Evolutionary conservation across 2,797 vertebrate genomes (phyloP), one percentile per base, ranked within the genome.

Genomic region (Melanotaenia trifasciata): DNA sequence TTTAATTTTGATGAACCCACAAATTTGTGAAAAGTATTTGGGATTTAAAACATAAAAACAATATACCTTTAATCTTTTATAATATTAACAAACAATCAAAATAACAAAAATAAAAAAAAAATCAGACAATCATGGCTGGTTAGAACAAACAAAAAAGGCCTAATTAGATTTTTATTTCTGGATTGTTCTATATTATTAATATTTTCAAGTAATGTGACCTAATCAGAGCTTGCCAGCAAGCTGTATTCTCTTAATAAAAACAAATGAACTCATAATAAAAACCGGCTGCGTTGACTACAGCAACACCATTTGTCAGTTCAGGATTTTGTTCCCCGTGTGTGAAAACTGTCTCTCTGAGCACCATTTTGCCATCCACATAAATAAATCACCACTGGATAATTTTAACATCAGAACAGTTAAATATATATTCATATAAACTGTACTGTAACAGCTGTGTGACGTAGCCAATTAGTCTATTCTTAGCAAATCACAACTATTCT

Each of bases 151-250:
- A 5, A 40, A 40, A 40, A 40, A 14, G 35, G 45, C 43, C 71
- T 13, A 63, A 66, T 64, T 51, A 30, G 1, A 32, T 56, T 26
- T 70, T 61, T 43, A 40, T 40, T 4, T 51, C 24, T 22, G 32
- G 51, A 30, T 58, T 57, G 59, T 45, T 62, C 40, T 67, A 51
- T 38, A 58, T 57, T 54, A 9, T 28, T 56, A 71, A 45, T 59
- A 43, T 64, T 72, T 76, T 60, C 54, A 65, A 43, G 67, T 28
- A 38, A 69, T 32, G 14, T 38, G 61, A 71, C 59, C 64, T 40
- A 38, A 73, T 72, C 28, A 33, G 70, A 91, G 87, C 90, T 90
- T 53, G 90, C 90, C 89, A 87, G 90, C 90, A 90, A 91, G 90
- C 89, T 54, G 43, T 24, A 40, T 6, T 13, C 61, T 80, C 71